Evolutionary conservation across 2,113 vertebrate species (phyloP), one percentile per base, ranked within the genome.

Genomic region (Etheostoma spectabile): DNA sequence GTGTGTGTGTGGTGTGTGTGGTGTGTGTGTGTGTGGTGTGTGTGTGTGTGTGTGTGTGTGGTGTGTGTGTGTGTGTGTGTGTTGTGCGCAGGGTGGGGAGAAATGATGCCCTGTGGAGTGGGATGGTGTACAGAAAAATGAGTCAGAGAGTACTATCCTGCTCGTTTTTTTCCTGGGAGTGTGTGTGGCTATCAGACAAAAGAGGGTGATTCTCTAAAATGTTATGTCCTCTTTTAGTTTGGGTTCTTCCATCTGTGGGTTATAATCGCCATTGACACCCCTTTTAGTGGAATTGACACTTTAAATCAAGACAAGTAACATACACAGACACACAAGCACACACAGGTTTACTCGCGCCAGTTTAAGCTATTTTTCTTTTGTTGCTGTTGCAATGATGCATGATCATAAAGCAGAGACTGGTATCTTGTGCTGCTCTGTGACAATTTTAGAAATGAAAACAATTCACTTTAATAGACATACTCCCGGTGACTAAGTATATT

Each of bases 121-220:
- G 74, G 85, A 73, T 79, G 73, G 74, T 74, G 86, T 77, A 71
- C 42, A 82, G 74, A 85, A 78, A 72, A 82, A 88, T 93, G 85
- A 91, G 88, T 91, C 90, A 85, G 57, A 88, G 77, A 70, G 80
- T 82, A 69, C 55, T 69, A 27, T 60, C 33, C 10, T 74, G 2
- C 10, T 63, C 55, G 4, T 52, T 30, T 10, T 24, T 0, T 8
- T 11, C 5, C 42, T 51, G 18, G 53, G 5, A 55, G 48, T 19
- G 42, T 49, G 42, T 35, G 60, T 65, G 33, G 49, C 18, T 74
- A 65, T 77, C 35, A 59, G 59, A 79, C 74, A 74, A 69, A 66
- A 42, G 2, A 48, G 56, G 73, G 55, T 53, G 60, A 81, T 70
- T 82, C 74, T 79, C n/a, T 63, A 13, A 72, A 66, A 38, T 30